Conservation (phyloP, 2,888 invertebrate species). For the Drosophila leonis region DNA sequence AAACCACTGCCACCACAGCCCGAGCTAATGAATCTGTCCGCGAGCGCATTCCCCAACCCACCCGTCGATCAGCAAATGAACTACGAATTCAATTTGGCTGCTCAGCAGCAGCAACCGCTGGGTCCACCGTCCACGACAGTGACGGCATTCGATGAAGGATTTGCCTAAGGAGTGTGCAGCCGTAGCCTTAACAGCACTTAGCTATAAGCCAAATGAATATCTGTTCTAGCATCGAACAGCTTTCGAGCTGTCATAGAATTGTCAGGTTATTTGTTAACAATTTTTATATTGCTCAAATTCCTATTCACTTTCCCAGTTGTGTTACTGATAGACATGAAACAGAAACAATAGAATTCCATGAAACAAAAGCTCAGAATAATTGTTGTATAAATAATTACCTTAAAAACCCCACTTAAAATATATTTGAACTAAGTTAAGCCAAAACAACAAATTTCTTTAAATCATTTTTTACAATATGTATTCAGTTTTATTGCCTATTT, state of each 20-base stretch:
- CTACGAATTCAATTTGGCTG: slow-evolving; percentile 57
- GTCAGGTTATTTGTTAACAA: slow-evolving; percentile 28
- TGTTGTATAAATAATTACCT: not conserved
- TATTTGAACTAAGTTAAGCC: slow-evolving; percentile 1
- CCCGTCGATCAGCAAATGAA: slow-evolving; percentile 71
- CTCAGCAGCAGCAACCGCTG: slow-evolving; percentile 67
- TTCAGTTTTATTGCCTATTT: slow-evolving; percentile 70
- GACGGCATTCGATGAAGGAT: slow-evolving; percentile 53
- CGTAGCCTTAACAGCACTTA: slow-evolving; percentile 3
- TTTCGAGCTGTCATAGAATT: slow-evolving; percentile 19
- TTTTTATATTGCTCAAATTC: no score
- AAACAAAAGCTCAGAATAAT: slow-evolving; percentile 2
- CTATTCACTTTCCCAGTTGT: slow-evolving; percentile 22
- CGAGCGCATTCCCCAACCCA: slow-evolving; percentile 71
- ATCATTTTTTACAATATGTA: slow-evolving; percentile 72
- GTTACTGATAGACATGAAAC: not conserved
- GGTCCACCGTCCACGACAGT: slow-evolving; percentile 68
- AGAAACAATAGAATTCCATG: not conserved
- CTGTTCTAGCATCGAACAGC: slow-evolving; percentile 25
- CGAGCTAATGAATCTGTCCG: slow-evolving; percentile 73
- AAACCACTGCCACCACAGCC: slow-evolving; percentile 54
- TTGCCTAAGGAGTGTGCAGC: slow-evolving; percentile 36
- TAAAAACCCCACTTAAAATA: not conserved
- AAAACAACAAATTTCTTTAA: slow-evolving; percentile 25
- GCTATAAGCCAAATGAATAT: slow-evolving; percentile 40